Base-by-base conservation (phyloP, 1,140 invertebrate genomes). In the Drosophila kohkoa region DNA sequence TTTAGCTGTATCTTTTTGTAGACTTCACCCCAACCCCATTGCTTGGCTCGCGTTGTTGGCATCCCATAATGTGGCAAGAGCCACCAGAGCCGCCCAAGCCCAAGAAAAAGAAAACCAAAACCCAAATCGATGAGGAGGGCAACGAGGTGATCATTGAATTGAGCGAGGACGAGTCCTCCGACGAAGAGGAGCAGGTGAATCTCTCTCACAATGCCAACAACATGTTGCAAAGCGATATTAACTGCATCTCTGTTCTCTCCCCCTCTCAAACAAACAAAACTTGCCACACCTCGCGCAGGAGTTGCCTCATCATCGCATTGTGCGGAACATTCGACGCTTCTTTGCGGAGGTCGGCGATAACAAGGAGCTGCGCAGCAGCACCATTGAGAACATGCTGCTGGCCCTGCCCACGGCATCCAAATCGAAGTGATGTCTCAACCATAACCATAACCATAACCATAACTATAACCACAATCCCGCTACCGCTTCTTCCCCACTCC, bases 91-190 rank as follows among this genome's bases (percentile, higher is more conserved):
- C 91, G 75, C 91, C 91, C 68, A 90, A 92, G 78, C 91, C 91
- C 52, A 92, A 91, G 87, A 92, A 91, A 92, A 90, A 92, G 87
- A 92, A 92, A 92, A 92, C 90, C 32, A 92, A 92, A 82, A 92
- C 82, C 73, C 66, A 90, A 79, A 59, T 90, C 69, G 91, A 91
- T 81, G 91, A 91, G 57, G 88, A 92, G 77, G 91, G 91, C 75
- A 92, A 92, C 77, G 91, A 92, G 82, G 79, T 92, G 87, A 74
- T 92, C 55, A 90, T 92, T 74, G 91, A 92, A 78, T 83, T 92
- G 73, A 92, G 91, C 78, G 91, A 92, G 76, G 91, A 92, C 68
- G 91, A 92, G 69, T 92, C 91, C 74, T 92, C 91, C n/a, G 91
- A 92, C 68, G 91, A 92, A 51, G 91, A 92, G 74, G 90, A 92